Base-by-base conservation (phyloP, 2,113 vertebrate genomes). In the Panthera uncia region DNA sequence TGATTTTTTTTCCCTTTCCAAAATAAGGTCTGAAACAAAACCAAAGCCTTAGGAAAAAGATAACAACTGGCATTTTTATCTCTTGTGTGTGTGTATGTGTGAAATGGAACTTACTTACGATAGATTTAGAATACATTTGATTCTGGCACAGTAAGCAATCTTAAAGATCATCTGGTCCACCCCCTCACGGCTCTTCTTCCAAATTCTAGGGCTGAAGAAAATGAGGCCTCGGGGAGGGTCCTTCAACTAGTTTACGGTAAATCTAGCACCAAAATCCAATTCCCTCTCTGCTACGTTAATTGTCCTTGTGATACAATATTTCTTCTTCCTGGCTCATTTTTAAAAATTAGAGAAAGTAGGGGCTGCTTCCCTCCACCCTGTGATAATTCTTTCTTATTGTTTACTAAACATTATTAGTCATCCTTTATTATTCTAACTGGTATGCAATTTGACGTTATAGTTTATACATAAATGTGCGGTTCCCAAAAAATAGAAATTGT, bases 11-110 rank as follows among this genome's bases (percentile, higher is more conserved):
- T 45, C 36, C 29, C 55, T 45, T 95, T 96, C 93, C 91, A 97
- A 98, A 97, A 97, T 92, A 97, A 92, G 95, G 29, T 94, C 85
- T 98, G 78, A 98, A 97, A 98, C 89, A 97, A 98, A 98, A 98
- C 95, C 94, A 96, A 95, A 98, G 95, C 55, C 57, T 65, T 93
- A 92, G 93, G 93, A 81, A 94, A 95, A 97, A 97, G 78, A 97
- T 97, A 96, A 90, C 91, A 96, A 94, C 94, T 95, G 78, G 68
- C 68, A 68, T 95, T 96, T 94, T 97, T 80, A 94, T 97, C 93
- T 95, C 88, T 74, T 94, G 57, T 97, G 81, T 89, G 85, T 95
- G 38, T 74, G 74, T 93, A 45, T 95, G 36, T 96, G 76, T 95
- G 91, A 95, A 96, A 94, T 83, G 84, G 92, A 94, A 97, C 57